Base-by-base conservation (phyloP, 2,888 invertebrate species). In the Loripinus fragilis region DNA sequence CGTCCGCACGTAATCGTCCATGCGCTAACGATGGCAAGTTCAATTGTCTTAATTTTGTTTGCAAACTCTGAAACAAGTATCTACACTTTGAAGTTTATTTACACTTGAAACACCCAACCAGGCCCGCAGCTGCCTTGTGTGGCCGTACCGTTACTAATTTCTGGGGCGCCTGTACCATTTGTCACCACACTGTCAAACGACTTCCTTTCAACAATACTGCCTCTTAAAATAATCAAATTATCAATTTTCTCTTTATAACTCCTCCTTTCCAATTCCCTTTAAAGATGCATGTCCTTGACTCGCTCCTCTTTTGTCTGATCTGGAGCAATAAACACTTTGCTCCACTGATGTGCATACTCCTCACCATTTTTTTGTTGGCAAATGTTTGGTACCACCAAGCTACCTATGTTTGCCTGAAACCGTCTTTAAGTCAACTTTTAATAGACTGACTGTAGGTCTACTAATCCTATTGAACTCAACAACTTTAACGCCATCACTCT, bases 301-400 rank as follows among this genome's bases (percentile, higher is more conserved):
- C 70, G 30, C 35, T 70, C 70, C 25, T 70, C 50, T 38, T 70
- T 70, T 52, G 70, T 52, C 25, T 70, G 70, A 25, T 70, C 70
- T 28, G 70, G 70, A 3, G 70, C 52, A 20, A 70, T 52, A n/a
- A 70, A 70, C 15, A 70, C 50, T 20, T 70, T 70, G 25, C 55
- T 52, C 33, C 52, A 70, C 23, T 35, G 52, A 52, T 70, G 70
- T 0, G 70, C 70, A 50, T 52, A 70, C n/a, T 70, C 70, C 3
- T 70, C 33, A 2, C 50, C 70, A n/a, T n/a, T 12, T 23, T 35
- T 70, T 70, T 15, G 48, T 35, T 50, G 52, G 5, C n/a, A 10
- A 20, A 48, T 48, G 48, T 20, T 20, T 20, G 12, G 48, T 48
- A 5, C 48, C 48, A 10, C 48, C 48, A 48, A 10, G 12, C 17